A percentile compares a stretch with the other conserved stretches of the same genome.
These are phyloP conservation scores for Trematomus bernacchii DNA, from an alignment of 2,797 vertebrate genomes.

Conservation along the genomic window DNA sequence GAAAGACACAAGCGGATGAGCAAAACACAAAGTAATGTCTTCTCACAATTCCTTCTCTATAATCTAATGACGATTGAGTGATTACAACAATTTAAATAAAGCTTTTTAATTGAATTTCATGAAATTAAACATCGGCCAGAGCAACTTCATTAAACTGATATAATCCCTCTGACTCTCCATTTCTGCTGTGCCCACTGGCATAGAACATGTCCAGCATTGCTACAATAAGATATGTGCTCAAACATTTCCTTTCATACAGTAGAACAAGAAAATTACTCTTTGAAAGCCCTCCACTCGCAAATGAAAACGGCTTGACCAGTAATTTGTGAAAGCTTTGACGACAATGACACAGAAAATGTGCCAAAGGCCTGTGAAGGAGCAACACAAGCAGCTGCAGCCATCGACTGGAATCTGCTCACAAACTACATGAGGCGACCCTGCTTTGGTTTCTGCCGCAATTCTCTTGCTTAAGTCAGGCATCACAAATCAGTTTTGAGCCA, in stretches of 20 bases:
- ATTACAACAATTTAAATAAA: conserved; percentile 68
- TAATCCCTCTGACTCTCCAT: conserved; percentile 69
- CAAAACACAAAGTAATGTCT: conserved; percentile 27
- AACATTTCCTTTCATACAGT: conserved; percentile 63
- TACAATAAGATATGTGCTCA: conserved; percentile 62
- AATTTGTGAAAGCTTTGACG: conserved; percentile 58
- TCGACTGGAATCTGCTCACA: conserved; percentile 28
- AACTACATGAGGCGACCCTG: conserved; percentile 19
- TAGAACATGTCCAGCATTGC: conserved; percentile 57
- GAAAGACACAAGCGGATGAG: conserved; percentile 1
- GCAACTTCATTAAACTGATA: conserved; percentile 80
- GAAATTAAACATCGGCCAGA: conserved; percentile 75
- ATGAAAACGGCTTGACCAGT: conserved; percentile 67
- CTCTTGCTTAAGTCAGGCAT: conserved; percentile 63
- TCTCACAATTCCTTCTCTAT: conserved; percentile 35
- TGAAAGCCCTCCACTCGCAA: conserved; percentile 47
- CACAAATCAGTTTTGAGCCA: conserved; percentile 71
- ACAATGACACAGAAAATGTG: conserved; percentile 55
- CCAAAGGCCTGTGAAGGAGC: conserved; percentile 26
- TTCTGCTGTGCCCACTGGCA: conserved; percentile 64
- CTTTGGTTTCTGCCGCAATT: conserved; percentile 21
- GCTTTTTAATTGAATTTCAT: conserved; percentile 78
- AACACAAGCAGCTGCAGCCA: conserved; percentile 42
- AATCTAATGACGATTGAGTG: conserved; percentile 64
- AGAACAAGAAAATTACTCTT: conserved; percentile 61